These are phyloP conservation scores for Listronotus oregonensis DNA, from an alignment of 1,140 invertebrate genomes.

Conservation along the genomic window DNA sequence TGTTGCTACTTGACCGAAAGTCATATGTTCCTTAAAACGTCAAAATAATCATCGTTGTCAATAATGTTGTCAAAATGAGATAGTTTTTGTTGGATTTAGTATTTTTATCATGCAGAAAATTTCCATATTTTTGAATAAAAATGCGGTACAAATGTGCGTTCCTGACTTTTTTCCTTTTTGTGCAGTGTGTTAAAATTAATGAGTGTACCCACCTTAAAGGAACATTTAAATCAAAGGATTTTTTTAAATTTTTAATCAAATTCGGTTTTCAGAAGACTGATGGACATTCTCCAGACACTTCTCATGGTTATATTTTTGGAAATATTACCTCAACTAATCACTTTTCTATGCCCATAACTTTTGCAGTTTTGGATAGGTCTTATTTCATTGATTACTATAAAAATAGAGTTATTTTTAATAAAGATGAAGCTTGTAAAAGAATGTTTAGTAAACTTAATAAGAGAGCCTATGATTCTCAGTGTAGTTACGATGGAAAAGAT, in stretches of 20 bases:
- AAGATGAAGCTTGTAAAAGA: slow-evolving; percentile 71
- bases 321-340: slow-evolving; percentile 80
- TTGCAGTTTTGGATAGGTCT: slow-evolving; percentile 84
- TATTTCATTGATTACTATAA: slow-evolving; percentile 90
- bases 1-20: no score
- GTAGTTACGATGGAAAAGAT: slow-evolving; percentile 77
- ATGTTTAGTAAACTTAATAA: slow-evolving; percentile 87
- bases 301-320: slow-evolving; percentile 93
- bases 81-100: slow-evolving; percentile 3
- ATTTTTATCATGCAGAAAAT: slow-evolving; percentile 30
- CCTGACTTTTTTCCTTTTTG: slow-evolving; percentile 38
- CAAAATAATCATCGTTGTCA: no score
- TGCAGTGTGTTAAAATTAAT: slow-evolving; percentile 37
- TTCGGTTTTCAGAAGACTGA: slow-evolving; percentile 98
- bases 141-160: slow-evolving; percentile 43
- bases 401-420: slow-evolving; percentile 67
- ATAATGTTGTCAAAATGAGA: no score
- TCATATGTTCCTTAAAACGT: no score
- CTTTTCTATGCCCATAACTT: slow-evolving; percentile 72
- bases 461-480: slow-evolving; percentile 83
- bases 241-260: slow-evolving; percentile 91
- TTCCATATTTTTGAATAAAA: slow-evolving; percentile 47
- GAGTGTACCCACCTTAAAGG: slow-evolving; percentile 64
- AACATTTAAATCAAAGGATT: slow-evolving; percentile 71
- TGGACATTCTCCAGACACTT: slow-evolving; percentile 75